Conservation (phyloP, 1,140 invertebrate species). For the roundworm (Caenorhabditis elegans) region DNA sequence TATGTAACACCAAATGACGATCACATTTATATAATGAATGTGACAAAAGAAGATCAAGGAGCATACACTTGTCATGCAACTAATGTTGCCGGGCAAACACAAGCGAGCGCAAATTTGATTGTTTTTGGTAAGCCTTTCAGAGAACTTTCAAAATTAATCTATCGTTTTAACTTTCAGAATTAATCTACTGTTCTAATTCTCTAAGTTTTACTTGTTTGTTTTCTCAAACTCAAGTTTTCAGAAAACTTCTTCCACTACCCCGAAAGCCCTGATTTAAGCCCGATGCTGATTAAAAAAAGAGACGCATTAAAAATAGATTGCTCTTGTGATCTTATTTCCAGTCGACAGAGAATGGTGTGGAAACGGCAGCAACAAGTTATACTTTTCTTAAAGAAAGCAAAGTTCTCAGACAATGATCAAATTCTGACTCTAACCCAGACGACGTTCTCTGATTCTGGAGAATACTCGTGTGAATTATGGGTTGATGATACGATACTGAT, state of each 20-base stretch:
- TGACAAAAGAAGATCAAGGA: constrained; percentile 82
- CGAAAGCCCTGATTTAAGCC: not conserved
- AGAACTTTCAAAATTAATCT: too few relatives aligned
- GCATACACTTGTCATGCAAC: constrained; percentile 89
- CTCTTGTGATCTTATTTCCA: not conserved
- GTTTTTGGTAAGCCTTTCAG: constrained; percentile 74
- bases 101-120: constrained; percentile 83
- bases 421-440: not conserved
- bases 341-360: not conserved
- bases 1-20: constrained; percentile 79
- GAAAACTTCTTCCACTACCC: not conserved
- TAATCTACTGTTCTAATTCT: too few relatives aligned
- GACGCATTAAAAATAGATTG: not conserved
- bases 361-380: not conserved
- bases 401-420: not conserved
- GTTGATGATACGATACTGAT: not conserved
- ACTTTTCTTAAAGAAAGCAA: not conserved
- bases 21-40: constrained; percentile 86
- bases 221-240: too few relatives aligned
- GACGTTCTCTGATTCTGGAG: constrained; percentile 11
- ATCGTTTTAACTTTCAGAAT: too few relatives aligned
- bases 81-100: constrained; percentile 82
- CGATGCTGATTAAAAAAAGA: not conserved
- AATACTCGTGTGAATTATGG: constrained; percentile 26
- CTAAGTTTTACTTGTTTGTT: too few relatives aligned